Base-by-base conservation (phyloP, 1,140 invertebrate species). In the Agrilus planipennis region DNA sequence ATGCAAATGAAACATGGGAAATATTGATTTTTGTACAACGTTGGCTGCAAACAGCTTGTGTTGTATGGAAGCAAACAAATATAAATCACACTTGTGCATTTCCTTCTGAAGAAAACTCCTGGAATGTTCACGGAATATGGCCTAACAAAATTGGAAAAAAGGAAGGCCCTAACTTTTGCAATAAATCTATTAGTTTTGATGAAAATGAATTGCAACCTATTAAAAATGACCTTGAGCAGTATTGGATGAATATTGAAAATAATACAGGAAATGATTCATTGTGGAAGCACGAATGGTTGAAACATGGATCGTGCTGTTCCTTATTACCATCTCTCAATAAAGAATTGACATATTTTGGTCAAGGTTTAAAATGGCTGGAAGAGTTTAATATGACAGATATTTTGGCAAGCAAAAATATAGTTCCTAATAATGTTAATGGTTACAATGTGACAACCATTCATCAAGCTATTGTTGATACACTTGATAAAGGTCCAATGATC, bases 121-220 rank as follows among this genome's bases (percentile, higher is more conserved):
- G 84, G 84, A 77, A 78, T 1, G 77, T 89, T 21, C 85, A 89
- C 55, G 85, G 85, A 9, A 65, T 88, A 12, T 89, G 86, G 86
- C 85, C 85, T 0, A 81, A 79, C 0, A 76, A 79, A 58, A 61
- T 68, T 3, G 70, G 75, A 4, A 72, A 68, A n/a, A 36, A 14
- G 14, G 54, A 68, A 2, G 82, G 79, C 0, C 83, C 84, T 1
- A 54, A 53, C 4, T 83, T 70, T 53, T 87, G 83, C 47, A 81
- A 85, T 48, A 65, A 55, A 11, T 69, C 76, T 0, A 68, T 74
- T 48, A 57, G 67, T n/a, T 88, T 87, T 52, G 62, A 84, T 48
- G 50, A 66, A 4, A 56, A 62, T 7, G 41, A 45, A 4, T 40
- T 22, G 42, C 56, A 66, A 18, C 62, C 72, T 0, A 72, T 89